phyloP scores from a whole-genome alignment of 35 echinoderm and acorn worm species.

The Chiridota heheva region DNA sequence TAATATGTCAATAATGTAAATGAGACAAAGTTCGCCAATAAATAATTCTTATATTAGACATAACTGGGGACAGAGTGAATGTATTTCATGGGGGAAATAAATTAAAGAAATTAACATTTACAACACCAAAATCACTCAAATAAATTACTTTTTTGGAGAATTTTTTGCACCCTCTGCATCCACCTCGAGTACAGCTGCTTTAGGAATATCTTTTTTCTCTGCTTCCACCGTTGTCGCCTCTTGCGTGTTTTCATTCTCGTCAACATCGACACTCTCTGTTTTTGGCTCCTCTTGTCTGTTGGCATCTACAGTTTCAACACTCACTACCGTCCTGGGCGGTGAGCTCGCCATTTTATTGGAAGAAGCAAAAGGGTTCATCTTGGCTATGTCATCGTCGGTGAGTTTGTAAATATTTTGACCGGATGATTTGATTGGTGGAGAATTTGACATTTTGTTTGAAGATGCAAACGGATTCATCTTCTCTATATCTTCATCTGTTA shows the following conservation, averaged over 20 bases:
- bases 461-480: constrained; percentile 40
- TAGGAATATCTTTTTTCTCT: background rate
- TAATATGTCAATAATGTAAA: no score
- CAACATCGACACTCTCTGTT: background rate
- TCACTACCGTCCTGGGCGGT: constrained; percentile 32
- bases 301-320: no score
- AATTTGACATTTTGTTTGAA: constrained; percentile 17
- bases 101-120: no score
- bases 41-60: no score
- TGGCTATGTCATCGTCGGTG: constrained; percentile 60
- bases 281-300: background rate
- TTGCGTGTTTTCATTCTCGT: background rate
- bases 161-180: background rate
- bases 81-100: no score
- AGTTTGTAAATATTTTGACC: constrained; percentile 77
- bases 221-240: background rate
- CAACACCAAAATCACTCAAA: no score
- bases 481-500: constrained; percentile 48
- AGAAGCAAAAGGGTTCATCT: constrained; percentile 72
- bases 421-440: constrained; percentile 43
- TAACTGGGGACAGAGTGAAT: no score
- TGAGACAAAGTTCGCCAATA: no score
- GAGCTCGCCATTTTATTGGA: constrained; percentile 45
- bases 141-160: background rate
- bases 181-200: background rate